These are phyloP conservation scores for Rutilus rutilus DNA, from an alignment of 2,113 vertebrate genomes.

Conservation along the genomic window DNA sequence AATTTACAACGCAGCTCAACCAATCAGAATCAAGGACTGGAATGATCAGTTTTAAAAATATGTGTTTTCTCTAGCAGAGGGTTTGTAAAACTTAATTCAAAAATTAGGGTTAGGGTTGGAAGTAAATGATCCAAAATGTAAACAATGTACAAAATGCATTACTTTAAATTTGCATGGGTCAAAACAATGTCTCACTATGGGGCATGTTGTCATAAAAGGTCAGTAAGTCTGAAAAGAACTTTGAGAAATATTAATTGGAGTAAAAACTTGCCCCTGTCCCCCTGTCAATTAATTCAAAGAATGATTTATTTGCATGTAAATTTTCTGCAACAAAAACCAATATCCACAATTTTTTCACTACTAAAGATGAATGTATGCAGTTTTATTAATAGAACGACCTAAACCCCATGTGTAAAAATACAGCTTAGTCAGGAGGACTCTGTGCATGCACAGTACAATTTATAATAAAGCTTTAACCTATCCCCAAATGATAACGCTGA, in stretches of 20 bases:
- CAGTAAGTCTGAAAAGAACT: too few relatives aligned
- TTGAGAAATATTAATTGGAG: neutral
- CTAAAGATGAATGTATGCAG: neutral
- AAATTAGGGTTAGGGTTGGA: neutral
- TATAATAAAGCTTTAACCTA: neutral
- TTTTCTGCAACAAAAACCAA: neutral
- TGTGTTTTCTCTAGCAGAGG: neutral
- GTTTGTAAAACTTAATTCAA: neutral
- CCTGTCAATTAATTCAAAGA: neutral
- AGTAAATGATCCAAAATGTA: too few relatives aligned
- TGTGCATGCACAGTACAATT: neutral
- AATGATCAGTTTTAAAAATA: too few relatives aligned
- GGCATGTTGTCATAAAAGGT: neutral
- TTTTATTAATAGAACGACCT: constrained; percentile 8
- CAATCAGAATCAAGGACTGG: too few relatives aligned
- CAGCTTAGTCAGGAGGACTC: neutral
- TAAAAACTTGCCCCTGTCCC: neutral
- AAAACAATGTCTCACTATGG: neutral
- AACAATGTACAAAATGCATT: neutral
- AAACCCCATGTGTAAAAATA: neutral
- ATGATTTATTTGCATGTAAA: neutral
- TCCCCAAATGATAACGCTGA: neutral
- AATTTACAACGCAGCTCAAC: too few relatives aligned
- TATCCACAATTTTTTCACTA: neutral
- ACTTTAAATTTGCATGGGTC: neutral